phyloP scores from a whole-genome alignment of 2,113 vertebrate genomes.

The Hyperoodon ampullatus region DNA sequence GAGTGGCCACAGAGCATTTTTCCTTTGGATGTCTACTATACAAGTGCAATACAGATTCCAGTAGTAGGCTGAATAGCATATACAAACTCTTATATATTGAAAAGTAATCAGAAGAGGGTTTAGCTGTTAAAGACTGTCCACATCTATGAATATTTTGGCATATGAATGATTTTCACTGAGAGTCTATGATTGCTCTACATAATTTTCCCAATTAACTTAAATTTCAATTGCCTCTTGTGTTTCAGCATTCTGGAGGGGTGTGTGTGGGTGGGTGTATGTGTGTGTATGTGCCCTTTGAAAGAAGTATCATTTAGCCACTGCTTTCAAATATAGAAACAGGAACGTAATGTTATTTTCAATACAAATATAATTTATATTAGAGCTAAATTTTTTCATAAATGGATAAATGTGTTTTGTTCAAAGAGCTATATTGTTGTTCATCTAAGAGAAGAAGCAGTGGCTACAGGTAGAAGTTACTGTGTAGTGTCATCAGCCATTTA shows the following conservation, averaged over 20 bases:
- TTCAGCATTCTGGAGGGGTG: background rate
- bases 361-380: background rate
- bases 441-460: background rate
- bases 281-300: background rate
- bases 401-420: background rate
- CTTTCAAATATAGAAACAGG: background rate
- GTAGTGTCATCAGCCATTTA: background rate
- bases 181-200: background rate
- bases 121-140: constrained; percentile 66
- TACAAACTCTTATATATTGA: constrained; percentile 61
- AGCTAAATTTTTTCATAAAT: background rate
- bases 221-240: background rate
- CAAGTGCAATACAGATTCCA: constrained; percentile 38
- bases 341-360: background rate
- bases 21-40: constrained; percentile 52
- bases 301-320: background rate
- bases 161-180: constrained; percentile 66
- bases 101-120: constrained; percentile 69
- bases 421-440: background rate
- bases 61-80: constrained; percentile 53
- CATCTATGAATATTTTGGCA: constrained; percentile 79
- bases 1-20: constrained; percentile 71
- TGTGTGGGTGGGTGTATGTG: background rate
- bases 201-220: constrained; percentile 10
- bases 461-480: background rate